phyloP scores from a whole-genome alignment of 2,797 vertebrate species.

The Coracias cyanogaster region DNA sequence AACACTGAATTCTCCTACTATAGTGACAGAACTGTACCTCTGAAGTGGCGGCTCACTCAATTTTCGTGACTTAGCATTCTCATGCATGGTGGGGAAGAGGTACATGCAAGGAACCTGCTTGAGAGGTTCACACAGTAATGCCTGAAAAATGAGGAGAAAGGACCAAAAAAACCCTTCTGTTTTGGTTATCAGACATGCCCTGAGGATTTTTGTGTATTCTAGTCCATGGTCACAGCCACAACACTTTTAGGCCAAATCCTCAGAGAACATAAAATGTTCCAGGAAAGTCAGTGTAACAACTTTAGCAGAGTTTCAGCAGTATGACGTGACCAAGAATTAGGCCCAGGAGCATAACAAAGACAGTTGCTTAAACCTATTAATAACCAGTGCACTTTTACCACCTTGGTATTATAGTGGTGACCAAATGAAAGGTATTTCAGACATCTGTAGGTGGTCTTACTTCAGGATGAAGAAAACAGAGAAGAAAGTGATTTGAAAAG shows the following conservation, averaged over 20 bases:
- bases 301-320: neutral
- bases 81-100: neutral
- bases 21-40: neutral
- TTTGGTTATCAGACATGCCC: neutral
- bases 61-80: neutral
- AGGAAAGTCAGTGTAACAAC: neutral
- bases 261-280: neutral
- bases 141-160: neutral
- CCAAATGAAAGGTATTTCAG: neutral
- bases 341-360: slow-evolving; percentile 18
- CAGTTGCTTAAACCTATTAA: slow-evolving; percentile 1
- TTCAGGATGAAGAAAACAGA: slow-evolving; percentile 5
- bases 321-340: neutral
- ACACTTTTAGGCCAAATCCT: neutral
- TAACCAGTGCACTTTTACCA: neutral
- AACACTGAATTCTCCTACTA: neutral
- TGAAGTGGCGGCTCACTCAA: neutral
- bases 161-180: neutral
- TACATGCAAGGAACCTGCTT: neutral
- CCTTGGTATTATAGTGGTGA: neutral
- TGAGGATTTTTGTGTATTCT: neutral
- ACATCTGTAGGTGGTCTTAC: neutral
- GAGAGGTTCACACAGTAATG: neutral
- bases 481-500: neutral
- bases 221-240: neutral